Percentiles rank a stretch among this genome's conserved stretches.
Conservation (phyloP, 2,888 invertebrate species). For the Eupithecia subfuscata region DNA sequence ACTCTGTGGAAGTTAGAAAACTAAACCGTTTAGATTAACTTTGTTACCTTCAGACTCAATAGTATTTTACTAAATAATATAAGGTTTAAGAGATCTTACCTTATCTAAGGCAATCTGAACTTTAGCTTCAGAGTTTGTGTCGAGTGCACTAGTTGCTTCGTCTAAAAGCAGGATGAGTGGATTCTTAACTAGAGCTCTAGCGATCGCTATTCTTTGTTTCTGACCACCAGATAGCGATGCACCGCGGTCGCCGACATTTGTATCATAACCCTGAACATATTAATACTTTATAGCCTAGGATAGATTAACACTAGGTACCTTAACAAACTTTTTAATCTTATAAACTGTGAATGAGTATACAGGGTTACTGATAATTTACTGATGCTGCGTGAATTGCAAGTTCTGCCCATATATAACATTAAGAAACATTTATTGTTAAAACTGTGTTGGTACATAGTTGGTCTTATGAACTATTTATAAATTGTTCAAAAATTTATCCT, state of each 20-base stretch:
- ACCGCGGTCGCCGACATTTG: constrained; percentile 66
- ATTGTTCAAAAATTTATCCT: too few relatives aligned
- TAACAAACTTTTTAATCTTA: background rate
- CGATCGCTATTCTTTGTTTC: constrained; percentile 88
- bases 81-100: constrained; percentile 38
- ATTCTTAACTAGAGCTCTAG: constrained; percentile 85
- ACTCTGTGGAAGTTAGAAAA: constrained; percentile 67
- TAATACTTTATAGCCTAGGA: background rate
- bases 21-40: background rate
- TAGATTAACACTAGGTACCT: background rate
- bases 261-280: constrained; percentile 87
- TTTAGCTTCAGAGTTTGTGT: constrained; percentile 85
- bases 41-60: background rate
- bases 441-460: too few relatives aligned
- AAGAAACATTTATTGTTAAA: too few relatives aligned
- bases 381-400: too few relatives aligned
- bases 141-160: constrained; percentile 86
- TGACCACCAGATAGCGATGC: constrained; percentile 88
- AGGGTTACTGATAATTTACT: too few relatives aligned
- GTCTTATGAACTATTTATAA: too few relatives aligned
- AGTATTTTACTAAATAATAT: background rate
- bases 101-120: constrained; percentile 57
- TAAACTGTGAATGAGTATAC: background rate
- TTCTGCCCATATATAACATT: too few relatives aligned
- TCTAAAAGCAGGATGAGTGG: constrained; percentile 85